A percentile compares a stretch with the other conserved stretches of the same genome.
Conservation (phyloP, 2,797 vertebrate species). For the Enteromius unitaeniatus region DNA sequence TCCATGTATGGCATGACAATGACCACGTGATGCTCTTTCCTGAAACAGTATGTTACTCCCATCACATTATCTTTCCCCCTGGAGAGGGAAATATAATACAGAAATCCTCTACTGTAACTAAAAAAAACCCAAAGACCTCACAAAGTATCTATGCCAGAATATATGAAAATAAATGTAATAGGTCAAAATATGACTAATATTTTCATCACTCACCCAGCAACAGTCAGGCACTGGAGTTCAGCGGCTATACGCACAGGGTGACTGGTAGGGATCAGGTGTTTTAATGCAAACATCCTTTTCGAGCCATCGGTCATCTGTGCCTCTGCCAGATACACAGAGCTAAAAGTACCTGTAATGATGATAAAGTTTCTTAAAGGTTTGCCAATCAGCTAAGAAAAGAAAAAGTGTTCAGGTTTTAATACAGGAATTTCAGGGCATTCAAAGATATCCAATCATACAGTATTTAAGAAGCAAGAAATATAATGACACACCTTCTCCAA, state of each 20-base stretch:
- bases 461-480: background rate
- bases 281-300: constrained; percentile 91
- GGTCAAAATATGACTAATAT: background rate
- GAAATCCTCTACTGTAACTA: background rate
- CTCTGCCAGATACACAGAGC: constrained; percentile 95
- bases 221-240: constrained; percentile 94
- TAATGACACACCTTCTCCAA: constrained; percentile 89
- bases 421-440: background rate
- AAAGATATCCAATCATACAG: background rate
- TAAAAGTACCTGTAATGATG: constrained; percentile 88
- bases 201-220: constrained; percentile 84
- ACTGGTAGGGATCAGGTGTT: constrained; percentile 97
- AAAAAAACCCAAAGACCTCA: background rate
- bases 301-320: constrained; percentile 82
- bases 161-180: background rate
- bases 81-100: constrained; percentile 55
- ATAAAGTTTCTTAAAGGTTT: background rate
- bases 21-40: constrained; percentile 94
- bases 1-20: constrained; percentile 98
- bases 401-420: background rate
- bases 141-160: background rate
- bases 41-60: constrained; percentile 94
- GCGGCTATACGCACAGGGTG: constrained; percentile 94
- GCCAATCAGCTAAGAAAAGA: background rate
- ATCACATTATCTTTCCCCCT: constrained; percentile 97